Evolutionary conservation across 2,888 invertebrate genomes (phyloP).

Genomic region (Amblyjoppa proteus): DNA sequence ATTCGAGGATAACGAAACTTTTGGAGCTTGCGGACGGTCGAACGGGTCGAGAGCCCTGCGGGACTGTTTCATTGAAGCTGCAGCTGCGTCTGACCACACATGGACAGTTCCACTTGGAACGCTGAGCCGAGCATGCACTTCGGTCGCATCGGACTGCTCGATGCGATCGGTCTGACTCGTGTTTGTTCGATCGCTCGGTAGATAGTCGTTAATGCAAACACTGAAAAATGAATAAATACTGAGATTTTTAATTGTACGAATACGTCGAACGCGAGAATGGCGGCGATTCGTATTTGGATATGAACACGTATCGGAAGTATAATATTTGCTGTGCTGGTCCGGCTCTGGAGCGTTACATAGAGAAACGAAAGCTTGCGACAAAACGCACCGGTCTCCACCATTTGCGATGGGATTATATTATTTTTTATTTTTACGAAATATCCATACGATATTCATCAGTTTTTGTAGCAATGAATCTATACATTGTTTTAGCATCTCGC

Average conservation of each 20-base stretch:
- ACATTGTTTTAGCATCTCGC: neutral
- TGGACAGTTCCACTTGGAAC: slow-evolving; percentile 11
- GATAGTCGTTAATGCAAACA: neutral
- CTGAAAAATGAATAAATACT: neutral
- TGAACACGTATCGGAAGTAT: neutral
- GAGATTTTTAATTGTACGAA: neutral
- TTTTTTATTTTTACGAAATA: neutral
- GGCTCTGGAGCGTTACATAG: neutral
- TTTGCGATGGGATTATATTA: too few relatives aligned
- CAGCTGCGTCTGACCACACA: slow-evolving; percentile 22
- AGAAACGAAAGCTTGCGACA: too few relatives aligned
- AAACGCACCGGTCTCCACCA: too few relatives aligned
- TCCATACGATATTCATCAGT: too few relatives aligned
- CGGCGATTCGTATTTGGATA: neutral
- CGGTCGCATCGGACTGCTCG: neutral
- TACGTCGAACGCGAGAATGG: neutral
- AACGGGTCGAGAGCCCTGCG: neutral
- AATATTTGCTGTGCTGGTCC: neutral
- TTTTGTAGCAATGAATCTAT: neutral
- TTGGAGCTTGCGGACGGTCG: neutral
- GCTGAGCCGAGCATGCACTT: neutral
- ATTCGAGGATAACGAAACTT: neutral
- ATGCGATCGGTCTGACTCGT: neutral
- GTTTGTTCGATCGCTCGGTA: neutral
- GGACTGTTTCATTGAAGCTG: neutral